Evolutionary conservation across 1,140 invertebrate genomes (phyloP).

Genomic region (Cephus cinctus): DNA sequence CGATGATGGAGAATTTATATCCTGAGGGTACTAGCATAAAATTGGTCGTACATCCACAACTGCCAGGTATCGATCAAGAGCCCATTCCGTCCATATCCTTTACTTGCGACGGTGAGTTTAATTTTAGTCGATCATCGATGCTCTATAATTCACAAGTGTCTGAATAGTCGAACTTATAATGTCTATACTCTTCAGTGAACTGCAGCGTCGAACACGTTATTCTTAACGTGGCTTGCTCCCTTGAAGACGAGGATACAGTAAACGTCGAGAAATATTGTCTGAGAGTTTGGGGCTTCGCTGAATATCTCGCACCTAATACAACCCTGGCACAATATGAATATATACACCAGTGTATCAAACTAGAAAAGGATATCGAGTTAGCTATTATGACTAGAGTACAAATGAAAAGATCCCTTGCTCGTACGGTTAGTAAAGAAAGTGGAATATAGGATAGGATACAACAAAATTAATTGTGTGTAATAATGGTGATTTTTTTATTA

Average conservation of each 20-base stretch:
- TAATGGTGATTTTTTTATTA: constrained; percentile 22
- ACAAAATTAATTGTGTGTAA: too few species aligned
- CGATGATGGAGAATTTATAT: constrained; percentile 76
- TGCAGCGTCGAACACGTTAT: constrained; percentile 86
- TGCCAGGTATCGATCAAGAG: constrained; percentile 53
- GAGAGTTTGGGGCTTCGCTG: constrained; percentile 80
- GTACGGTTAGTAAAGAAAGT: constrained; percentile 62
- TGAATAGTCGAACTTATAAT: constrained; percentile 3
- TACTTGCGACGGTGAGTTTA: constrained; percentile 77
- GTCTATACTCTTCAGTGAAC: constrained; percentile 65
- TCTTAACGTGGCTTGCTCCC: constrained; percentile 78
- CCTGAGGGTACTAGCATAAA: constrained; percentile 81
- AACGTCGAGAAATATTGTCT: constrained; percentile 66
- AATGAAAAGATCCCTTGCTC: constrained; percentile 64
- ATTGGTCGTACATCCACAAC: constrained; percentile 74
- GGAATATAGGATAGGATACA: constrained; percentile 2
- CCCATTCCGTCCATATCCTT: constrained; percentile 65
- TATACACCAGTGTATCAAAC: constrained; percentile 89
- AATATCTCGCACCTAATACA: constrained; percentile 73
- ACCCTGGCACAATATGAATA: constrained; percentile 87
- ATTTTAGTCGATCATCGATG: constrained; percentile 9
- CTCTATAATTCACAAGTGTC: too few species aligned
- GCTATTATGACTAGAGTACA: constrained; percentile 68
- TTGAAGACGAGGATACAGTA: constrained; percentile 70
- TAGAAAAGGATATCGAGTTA: constrained; percentile 87